Evolutionary conservation across 2,113 vertebrate genomes (phyloP).

Genomic region (Erythrolamprus reginae): DNA sequence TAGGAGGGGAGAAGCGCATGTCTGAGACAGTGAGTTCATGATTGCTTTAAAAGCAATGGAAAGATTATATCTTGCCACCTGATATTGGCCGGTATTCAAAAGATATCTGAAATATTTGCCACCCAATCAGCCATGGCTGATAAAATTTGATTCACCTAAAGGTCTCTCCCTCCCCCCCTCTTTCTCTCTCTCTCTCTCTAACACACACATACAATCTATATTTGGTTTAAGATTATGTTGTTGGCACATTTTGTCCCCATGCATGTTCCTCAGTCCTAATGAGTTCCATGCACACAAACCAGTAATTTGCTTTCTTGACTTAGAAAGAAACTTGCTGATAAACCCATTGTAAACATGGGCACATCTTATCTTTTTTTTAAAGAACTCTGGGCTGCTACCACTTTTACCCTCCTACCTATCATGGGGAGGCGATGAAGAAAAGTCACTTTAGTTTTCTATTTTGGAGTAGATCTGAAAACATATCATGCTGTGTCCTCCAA

Average conservation of each 20-base stretch:
- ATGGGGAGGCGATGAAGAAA: not conserved
- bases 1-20: slow-evolving; percentile 1
- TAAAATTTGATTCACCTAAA: not conserved
- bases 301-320: slow-evolving; percentile 1
- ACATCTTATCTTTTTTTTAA: not conserved
- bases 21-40: not conserved
- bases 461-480: slow-evolving; percentile 22
- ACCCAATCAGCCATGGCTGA: not conserved
- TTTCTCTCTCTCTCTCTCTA: no score
- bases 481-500: slow-evolving; percentile 8
- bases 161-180: not conserved
- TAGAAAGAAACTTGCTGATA: slow-evolving; percentile 11
- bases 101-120: not conserved
- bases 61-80: slow-evolving; percentile 1
- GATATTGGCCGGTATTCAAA: not conserved
- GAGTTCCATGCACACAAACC: not conserved
- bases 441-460: not conserved
- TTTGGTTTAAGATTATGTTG: not conserved
- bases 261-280: slow-evolving; percentile 10
- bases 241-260: not conserved
- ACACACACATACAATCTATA: not conserved
- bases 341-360: slow-evolving; percentile 19
- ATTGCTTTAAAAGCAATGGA: not conserved
- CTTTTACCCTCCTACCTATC: not conserved
- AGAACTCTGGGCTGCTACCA: not conserved